These are phyloP conservation scores for Lethocerus indicus DNA, from an alignment of 1,140 invertebrate species.

Conservation along the genomic window DNA sequence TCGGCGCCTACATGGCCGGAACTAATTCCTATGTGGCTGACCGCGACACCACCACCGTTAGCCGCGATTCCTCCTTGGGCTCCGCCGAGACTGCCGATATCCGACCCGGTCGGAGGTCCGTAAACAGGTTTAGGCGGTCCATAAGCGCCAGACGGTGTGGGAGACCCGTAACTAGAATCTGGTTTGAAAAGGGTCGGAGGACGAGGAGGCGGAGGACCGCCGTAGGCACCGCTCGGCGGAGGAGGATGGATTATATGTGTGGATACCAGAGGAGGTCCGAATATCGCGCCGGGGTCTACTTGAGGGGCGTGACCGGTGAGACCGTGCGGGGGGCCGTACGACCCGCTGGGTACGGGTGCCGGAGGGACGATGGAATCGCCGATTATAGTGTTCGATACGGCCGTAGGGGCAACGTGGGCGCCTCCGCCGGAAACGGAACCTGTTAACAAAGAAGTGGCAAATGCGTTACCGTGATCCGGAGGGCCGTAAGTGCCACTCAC, in stretches of 20 bases:
- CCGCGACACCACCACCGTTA: too few species aligned
- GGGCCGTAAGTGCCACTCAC: conserved; percentile 4
- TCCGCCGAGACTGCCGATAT: too few species aligned
- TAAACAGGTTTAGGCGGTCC: conserved; percentile 8
- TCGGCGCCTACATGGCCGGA: too few species aligned
- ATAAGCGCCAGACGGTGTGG: conserved; percentile 13
- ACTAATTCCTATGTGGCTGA: too few species aligned
- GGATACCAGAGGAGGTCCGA: background rate
- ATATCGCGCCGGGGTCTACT: background rate
- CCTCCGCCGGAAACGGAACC: background rate
- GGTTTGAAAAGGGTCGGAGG: background rate
- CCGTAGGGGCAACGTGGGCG: background rate
- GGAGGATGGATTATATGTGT: background rate
- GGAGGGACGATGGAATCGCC: background rate
- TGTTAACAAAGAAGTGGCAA: background rate
- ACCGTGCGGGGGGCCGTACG: background rate
- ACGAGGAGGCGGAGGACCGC: conserved; percentile 8
- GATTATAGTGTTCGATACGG: background rate
- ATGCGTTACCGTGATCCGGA: background rate
- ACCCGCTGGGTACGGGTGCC: background rate
- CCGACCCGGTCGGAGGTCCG: conserved; percentile 15
- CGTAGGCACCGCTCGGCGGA: background rate
- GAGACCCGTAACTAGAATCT: background rate
- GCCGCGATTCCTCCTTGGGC: too few species aligned
- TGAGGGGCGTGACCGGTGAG: background rate